Evolutionary conservation across 2,888 invertebrate species (phyloP), one percentile per base, ranked within the genome.

Genomic region (Achlya flavicornis): DNA sequence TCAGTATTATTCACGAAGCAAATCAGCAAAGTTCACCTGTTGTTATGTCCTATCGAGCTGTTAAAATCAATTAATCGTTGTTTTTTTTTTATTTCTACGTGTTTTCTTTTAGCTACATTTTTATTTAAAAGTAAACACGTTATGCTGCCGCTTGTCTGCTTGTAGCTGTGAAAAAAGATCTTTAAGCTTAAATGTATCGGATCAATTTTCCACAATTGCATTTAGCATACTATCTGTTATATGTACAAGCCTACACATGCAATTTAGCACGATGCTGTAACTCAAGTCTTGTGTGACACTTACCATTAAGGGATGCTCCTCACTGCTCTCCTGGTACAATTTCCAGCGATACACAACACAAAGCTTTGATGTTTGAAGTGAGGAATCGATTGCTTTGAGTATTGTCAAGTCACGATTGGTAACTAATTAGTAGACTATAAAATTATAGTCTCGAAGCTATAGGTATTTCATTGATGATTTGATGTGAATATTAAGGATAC

Each of bases 291-390:
- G 14, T 46, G 53, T 53, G 53, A 53, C 53, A 53, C 53, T 53
- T 53, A 19, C 53, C 19, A 19, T 53, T 53, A 53, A 53, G 53
- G 53, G 53, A 53, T n/a, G 53, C 53, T 53, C 19, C 53, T 53
- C n/a, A 53, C 53, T 46, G 6, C 46, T 16, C 10, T 19, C 53
- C 53, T 53, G 19, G 53, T 53, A 53, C 19, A 53, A 53, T 19
- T 53, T 53, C 53, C 3, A 53, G 19, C 16, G 8, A 19, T 53
- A 16, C 53, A 19, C 4, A 35, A 35, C 7, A 53, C 19, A 53
- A 53, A 19, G 53, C 53, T 53, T 19, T 53, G 10, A 53, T 14
- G 48, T 19, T 53, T 19, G 53, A 7, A 19, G 53, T n/a, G 53
- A 19, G 10, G 19, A 2, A n/a, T 53, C 19, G n/a, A n/a, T 46